Evolutionary conservation across 2,113 vertebrate genomes (phyloP).

Genomic region (Cyrtonyx montezumae): DNA sequence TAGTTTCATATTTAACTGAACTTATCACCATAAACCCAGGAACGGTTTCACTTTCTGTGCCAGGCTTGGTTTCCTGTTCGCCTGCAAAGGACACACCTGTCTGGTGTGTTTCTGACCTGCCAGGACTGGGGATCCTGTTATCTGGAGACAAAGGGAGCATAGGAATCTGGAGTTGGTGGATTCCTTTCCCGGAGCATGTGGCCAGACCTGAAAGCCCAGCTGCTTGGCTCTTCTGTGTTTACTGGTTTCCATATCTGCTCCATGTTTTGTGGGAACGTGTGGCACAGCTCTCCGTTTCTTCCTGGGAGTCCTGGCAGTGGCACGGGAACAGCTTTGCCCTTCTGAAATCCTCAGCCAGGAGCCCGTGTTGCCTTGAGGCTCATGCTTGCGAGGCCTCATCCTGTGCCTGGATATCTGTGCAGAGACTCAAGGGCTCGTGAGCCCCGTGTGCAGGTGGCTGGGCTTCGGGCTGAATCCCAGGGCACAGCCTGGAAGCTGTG

Average conservation of each 20-base stretch:
- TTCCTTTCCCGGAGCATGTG: conserved; percentile 48
- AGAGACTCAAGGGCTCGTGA: not conserved
- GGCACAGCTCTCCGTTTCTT: not conserved
- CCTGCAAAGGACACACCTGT: not conserved
- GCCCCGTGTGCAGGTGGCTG: not conserved
- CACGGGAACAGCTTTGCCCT: not conserved
- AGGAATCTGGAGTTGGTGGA: not conserved
- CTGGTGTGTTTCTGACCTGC: not conserved
- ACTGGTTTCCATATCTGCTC: conserved; percentile 22
- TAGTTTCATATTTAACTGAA: not conserved
- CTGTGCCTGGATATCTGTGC: not conserved
- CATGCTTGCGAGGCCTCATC: not conserved
- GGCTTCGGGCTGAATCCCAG: not conserved
- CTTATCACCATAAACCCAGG: not conserved
- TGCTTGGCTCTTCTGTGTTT: conserved; percentile 21
- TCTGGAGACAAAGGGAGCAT: not conserved
- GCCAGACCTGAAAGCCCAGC: conserved; percentile 58
- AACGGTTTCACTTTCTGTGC: conserved; percentile 38
- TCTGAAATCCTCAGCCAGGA: not conserved
- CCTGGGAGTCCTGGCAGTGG: not conserved
- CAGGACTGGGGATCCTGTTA: not conserved
- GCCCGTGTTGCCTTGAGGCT: not conserved
- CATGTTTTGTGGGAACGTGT: not conserved
- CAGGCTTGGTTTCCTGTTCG: conserved; percentile 11
- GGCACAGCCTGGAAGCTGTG: not conserved